phyloP scores from a whole-genome alignment of 1,140 invertebrate species.

The Tetragonula clypearis region DNA sequence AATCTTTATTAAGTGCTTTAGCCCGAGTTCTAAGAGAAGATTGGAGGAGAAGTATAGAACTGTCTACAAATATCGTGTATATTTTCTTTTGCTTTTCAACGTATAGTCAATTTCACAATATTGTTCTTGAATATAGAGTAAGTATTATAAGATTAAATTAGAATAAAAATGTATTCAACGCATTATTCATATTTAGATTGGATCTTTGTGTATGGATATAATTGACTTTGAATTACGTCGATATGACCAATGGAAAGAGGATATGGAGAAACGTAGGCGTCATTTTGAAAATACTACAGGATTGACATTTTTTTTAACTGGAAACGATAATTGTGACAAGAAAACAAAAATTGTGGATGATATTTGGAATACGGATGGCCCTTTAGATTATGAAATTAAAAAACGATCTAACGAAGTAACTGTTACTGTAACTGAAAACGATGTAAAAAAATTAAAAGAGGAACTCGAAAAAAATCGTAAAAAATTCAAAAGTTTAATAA shows the following conservation, averaged over 20 bases:
- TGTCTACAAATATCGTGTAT: conserved; percentile 98
- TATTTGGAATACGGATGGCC: conserved; percentile 76
- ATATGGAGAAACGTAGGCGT: conserved; percentile 86
- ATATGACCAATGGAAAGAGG: conserved; percentile 96
- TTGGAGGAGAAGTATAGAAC: conserved; percentile 97
- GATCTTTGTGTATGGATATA: conserved; percentile 97
- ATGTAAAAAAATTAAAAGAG: conserved; percentile 86
- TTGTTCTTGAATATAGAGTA: conserved; percentile 95
- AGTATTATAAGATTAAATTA: conserved; percentile 59
- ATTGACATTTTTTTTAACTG: conserved; percentile 72
- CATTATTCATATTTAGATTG: conserved; percentile 86
- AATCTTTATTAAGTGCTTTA: conserved; percentile 97
- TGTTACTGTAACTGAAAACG: conserved; percentile 70
- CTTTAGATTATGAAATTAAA: conserved; percentile 77
- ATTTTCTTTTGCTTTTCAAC: conserved; percentile 99
- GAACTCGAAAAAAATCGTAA: conserved; percentile 91
- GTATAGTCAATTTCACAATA: conserved; percentile 97
- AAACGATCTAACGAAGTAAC: conserved; percentile 70
- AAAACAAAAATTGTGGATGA: conserved; percentile 78
- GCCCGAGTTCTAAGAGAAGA: conserved; percentile 97
- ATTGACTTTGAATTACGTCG: conserved; percentile 96
- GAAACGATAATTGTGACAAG: conserved; percentile 74
- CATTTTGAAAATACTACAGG: conserved; percentile 79
- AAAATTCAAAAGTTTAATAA: conserved; percentile 90
- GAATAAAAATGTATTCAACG: conserved; percentile 7